phyloP scores from a whole-genome alignment of 2,113 vertebrate species.

The Peromyscus polionotus region DNA sequence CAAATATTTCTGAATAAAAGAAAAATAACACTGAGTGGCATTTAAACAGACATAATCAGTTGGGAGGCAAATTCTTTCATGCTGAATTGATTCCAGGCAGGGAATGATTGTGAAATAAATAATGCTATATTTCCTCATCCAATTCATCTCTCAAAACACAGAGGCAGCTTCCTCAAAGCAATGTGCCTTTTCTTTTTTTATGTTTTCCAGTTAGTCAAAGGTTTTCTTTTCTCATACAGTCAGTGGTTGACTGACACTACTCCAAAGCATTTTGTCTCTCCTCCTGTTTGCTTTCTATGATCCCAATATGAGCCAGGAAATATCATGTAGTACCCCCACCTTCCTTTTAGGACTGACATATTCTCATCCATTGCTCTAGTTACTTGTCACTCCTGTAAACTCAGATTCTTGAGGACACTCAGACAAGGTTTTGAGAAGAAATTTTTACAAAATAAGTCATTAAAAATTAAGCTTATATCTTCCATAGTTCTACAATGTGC shows the following conservation, averaged over 20 bases:
- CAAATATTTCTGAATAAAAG: conserved; percentile 18
- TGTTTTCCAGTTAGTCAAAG: neutral
- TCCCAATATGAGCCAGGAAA: neutral
- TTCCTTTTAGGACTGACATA: neutral
- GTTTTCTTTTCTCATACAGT: neutral
- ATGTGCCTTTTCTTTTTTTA: neutral
- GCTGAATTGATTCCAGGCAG: conserved; percentile 25
- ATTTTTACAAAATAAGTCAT: neutral
- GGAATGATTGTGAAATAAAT: conserved; percentile 2
- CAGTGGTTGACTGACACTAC: neutral
- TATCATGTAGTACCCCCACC: neutral
- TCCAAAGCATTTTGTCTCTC: neutral
- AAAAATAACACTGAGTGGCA: conserved; percentile 11
- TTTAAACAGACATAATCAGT: conserved; percentile 4
- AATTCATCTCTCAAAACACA: conserved; percentile 1
- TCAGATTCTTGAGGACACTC: neutral
- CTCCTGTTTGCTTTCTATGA: neutral
- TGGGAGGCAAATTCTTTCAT: conserved; percentile 2
- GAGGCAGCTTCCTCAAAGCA: neutral
- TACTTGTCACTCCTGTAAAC: neutral
- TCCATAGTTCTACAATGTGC: neutral
- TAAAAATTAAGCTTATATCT: neutral
- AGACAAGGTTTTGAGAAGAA: neutral
- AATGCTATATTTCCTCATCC: conserved; percentile 3
- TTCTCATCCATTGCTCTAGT: neutral